Evolutionary conservation across 2,113 vertebrate genomes (phyloP).

Genomic region (Microcebus lehilahytsara): DNA sequence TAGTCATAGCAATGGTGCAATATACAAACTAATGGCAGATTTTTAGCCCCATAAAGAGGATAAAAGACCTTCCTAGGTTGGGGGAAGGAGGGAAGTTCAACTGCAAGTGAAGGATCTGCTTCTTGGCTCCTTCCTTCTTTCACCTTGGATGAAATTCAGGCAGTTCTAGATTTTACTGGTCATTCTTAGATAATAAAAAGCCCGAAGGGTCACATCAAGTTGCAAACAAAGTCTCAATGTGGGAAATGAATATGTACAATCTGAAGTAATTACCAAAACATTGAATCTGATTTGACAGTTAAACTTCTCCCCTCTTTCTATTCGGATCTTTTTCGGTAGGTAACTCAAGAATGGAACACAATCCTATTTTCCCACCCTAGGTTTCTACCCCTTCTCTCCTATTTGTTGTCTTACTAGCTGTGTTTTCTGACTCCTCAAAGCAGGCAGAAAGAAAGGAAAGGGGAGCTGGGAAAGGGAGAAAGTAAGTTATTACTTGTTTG

Average conservation of each 20-base stretch:
- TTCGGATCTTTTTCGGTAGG: neutral
- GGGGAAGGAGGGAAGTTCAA: neutral
- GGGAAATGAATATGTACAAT: neutral
- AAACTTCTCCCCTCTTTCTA: neutral
- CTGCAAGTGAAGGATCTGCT: neutral
- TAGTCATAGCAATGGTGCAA: neutral
- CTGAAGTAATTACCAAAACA: neutral
- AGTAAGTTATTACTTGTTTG: neutral
- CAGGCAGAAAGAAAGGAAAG: neutral
- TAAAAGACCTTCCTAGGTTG: neutral
- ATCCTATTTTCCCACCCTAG: neutral
- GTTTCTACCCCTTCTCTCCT: neutral
- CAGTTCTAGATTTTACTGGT: neutral
- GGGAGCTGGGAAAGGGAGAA: neutral
- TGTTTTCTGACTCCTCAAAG: constrained; percentile 4
- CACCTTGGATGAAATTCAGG: neutral
- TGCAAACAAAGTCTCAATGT: neutral
- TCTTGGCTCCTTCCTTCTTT: neutral
- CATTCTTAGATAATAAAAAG: neutral
- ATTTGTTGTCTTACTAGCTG: neutral
- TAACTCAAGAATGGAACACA: neutral
- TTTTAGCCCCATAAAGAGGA: neutral
- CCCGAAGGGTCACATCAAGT: neutral
- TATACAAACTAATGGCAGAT: neutral
- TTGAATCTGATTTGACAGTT: neutral